These are phyloP conservation scores for Heteromyza rotundicornis DNA, from an alignment of 2,888 invertebrate species.

Conservation along the genomic window DNA sequence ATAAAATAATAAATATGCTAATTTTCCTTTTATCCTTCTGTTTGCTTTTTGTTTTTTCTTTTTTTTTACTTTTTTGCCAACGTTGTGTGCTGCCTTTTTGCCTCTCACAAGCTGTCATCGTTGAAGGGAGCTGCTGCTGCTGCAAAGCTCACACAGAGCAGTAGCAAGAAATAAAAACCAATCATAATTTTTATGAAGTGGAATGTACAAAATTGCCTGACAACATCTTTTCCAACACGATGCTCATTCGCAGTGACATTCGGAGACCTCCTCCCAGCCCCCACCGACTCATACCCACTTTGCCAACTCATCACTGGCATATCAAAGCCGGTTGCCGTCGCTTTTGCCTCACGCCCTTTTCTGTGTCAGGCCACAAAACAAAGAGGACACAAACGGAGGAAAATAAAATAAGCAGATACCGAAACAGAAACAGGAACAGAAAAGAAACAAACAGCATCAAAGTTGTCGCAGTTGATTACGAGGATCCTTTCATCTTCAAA, in stretches of 20 bases:
- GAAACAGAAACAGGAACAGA: conserved; percentile 26
- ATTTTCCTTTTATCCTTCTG: conserved; percentile 35
- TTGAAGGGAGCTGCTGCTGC: conserved; percentile 12
- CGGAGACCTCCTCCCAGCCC: conserved; percentile 18
- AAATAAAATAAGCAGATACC: not conserved
- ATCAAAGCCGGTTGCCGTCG: not conserved
- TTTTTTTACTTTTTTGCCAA: too few species aligned
- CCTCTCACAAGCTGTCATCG: too few species aligned
- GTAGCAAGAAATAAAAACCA: conserved; percentile 42
- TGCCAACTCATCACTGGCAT: too few species aligned
- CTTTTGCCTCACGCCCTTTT: not conserved
- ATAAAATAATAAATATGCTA: conserved; percentile 54
- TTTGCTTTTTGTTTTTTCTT: too few species aligned
- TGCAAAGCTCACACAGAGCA: too few species aligned
- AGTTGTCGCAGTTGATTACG: conserved; percentile 29
- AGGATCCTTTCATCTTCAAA: conserved; percentile 37
- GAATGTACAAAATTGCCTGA: conserved; percentile 54
- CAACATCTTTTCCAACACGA: conserved; percentile 37
- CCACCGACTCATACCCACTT: not conserved
- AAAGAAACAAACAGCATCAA: conserved; percentile 43
- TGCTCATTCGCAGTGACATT: conserved; percentile 39
- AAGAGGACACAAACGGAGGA: not conserved
- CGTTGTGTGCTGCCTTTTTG: too few species aligned
- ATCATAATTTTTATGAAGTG: conserved; percentile 60
- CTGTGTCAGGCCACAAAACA: not conserved